phyloP scores from a whole-genome alignment of 2,797 vertebrate species.

The Microctenopoma steveboyesi region DNA sequence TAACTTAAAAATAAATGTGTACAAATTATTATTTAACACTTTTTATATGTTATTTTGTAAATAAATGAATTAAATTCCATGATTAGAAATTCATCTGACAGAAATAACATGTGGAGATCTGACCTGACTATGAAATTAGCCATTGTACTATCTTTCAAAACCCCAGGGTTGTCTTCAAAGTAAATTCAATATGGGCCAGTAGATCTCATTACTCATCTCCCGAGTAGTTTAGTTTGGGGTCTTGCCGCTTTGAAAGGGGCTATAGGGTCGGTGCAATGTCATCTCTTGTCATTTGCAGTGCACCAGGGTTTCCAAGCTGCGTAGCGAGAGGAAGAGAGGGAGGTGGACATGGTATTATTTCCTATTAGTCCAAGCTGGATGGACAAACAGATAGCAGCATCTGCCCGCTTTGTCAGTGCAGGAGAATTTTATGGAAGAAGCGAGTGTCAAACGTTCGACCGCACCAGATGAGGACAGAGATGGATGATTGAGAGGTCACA shows the following conservation, averaged over 20 bases:
- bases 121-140: conserved; percentile 75
- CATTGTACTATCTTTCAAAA: conserved; percentile 70
- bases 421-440: conserved; percentile 82
- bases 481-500: conserved; percentile 89
- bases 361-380: conserved; percentile 68
- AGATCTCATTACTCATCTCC: conserved; percentile 83
- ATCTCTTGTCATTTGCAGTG: conserved; percentile 63
- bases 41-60: conserved; percentile 22
- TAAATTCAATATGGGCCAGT: conserved; percentile 76
- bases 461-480: conserved; percentile 88
- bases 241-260: conserved; percentile 72
- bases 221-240: conserved; percentile 72
- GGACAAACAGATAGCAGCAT: conserved; percentile 85
- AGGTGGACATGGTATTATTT: conserved; percentile 72
- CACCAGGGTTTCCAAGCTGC: conserved; percentile 49
- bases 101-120: conserved; percentile 37
- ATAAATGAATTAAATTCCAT: conserved; percentile 10
- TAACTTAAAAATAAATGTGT: too few relatives aligned
- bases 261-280: conserved; percentile 66
- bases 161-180: conserved; percentile 61
- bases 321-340: conserved; percentile 42
- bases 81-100: conserved; percentile 29
- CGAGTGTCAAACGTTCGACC: conserved; percentile 78
- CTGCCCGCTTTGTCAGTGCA: conserved; percentile 86
- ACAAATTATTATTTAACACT: neutral